Evolutionary conservation across 2,888 invertebrate genomes (phyloP).

Genomic region (Malthinus seriepunctatus): DNA sequence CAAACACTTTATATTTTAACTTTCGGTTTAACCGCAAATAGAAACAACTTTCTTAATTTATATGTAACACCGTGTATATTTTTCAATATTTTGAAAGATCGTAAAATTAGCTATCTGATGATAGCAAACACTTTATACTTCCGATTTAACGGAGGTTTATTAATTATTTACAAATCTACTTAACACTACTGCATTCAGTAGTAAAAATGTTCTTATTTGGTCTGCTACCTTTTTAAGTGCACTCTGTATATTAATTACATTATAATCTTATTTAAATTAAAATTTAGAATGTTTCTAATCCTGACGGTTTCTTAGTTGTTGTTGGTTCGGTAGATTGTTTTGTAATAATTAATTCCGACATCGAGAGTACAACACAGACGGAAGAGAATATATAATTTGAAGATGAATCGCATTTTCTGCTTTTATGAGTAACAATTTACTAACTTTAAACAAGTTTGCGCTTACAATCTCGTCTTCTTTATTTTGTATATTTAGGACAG

Average conservation of each 20-base stretch:
- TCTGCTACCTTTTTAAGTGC: too few species aligned
- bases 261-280: conserved; percentile 24
- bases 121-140: too few species aligned
- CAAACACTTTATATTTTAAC: too few species aligned
- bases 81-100: too few species aligned
- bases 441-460: conserved; percentile 33
- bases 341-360: conserved; percentile 33
- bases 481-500: conserved; percentile 4
- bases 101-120: too few species aligned
- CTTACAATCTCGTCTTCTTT: conserved; percentile 14
- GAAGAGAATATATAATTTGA: conserved; percentile 24
- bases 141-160: too few species aligned
- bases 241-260: conserved; percentile 26
- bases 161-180: too few species aligned
- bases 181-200: too few species aligned
- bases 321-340: conserved; percentile 31
- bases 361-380: conserved; percentile 14
- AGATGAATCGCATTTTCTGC: conserved; percentile 39
- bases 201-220: too few species aligned
- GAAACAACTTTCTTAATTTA: too few species aligned
- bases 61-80: too few species aligned
- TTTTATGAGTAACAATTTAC: conserved; percentile 35
- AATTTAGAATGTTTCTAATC: conserved; percentile 21
- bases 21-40: too few species aligned
- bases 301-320: conserved; percentile 18